Base-by-base conservation (phyloP, 64 coral and sea anemone species). In the Hydrozoanthus tunicans region DNA sequence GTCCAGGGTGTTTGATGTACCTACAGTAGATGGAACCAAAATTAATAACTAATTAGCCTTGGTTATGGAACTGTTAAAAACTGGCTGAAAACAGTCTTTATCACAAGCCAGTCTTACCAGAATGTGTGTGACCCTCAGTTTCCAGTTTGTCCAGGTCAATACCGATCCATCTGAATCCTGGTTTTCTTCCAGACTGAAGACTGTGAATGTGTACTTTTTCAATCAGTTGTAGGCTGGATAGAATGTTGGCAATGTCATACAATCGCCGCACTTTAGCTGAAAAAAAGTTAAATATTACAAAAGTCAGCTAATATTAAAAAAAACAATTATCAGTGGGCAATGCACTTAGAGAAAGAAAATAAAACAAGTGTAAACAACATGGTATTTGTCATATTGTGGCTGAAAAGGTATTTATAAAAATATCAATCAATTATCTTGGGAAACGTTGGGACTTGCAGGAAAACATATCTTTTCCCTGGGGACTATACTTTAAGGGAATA, bases 101-200 rank as follows among this genome's bases (percentile, higher is more conserved):
- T 6, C 0, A 76, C 6, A 53, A 8, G 23, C 6, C 3, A 63
- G 20, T 9, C 56, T 52, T 69, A 81, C 88, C 58, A 23, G 9
- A 7, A 70, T 55, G 51, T 56, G 70, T n/a, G 6, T 78, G 62
- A 51, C 55, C 53, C 12, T 81, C 59, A 56, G 70, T 75, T 77
- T 86, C 85, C 70, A 99, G 56, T 63, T 91, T 96, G 77, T 99
- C 92, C 56, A 95, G 79, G 65, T 99, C 92, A 12, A 96, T 91
- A 6, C 97, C 97, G 69, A 99, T 99, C 97, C 97, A 99, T n/a
- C 94, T 83, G 57, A 99, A 99, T 24, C 97, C 97, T 81, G 97
- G 97, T 77, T 99, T 99, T 56, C 94, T 90, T 10, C 97, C 97
- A 73, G 78, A 82, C 70, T 96, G 92, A 78, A 95, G 89, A 53